Percentiles rank a stretch among this genome's conserved stretches.
Conservation (phyloP, 2,113 vertebrate species). For the Struthio camelus region DNA sequence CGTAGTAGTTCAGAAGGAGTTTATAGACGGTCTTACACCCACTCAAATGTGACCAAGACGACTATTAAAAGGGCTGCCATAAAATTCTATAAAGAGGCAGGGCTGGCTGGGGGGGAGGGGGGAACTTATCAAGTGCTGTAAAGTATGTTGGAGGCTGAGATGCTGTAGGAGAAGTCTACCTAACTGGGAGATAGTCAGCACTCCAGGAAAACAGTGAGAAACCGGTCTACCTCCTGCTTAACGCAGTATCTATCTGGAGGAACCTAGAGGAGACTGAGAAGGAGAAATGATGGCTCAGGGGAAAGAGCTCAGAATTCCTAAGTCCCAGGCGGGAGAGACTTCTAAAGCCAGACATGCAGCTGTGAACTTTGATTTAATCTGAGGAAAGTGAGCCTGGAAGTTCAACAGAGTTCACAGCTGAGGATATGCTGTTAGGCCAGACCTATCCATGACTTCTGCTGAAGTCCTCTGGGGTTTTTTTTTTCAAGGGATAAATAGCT, state of each 20-base stretch:
- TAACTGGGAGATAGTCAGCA: not conserved
- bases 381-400: not conserved
- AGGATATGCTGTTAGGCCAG: not conserved
- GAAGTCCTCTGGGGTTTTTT: not conserved
- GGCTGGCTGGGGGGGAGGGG: not conserved
- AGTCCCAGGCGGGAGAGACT: not conserved
- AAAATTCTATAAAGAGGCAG: not conserved
- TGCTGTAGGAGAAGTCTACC: not conserved
- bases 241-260: not conserved
- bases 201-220: not conserved
- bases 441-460: not conserved
- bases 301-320: rapidly evolving
- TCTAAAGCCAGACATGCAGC: not conserved
- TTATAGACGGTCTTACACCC: too few species aligned
- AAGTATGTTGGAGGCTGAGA: not conserved
- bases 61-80: not conserved
- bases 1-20: not conserved
- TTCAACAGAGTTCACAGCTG: not conserved
- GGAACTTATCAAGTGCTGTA: not conserved
- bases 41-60: rapidly evolving
- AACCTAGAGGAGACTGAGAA: not conserved
- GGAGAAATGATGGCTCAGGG: not conserved
- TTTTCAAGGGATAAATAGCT: not conserved
- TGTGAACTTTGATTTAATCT: not conserved
- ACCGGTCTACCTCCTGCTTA: not conserved